These are phyloP conservation scores for Drosophila kanekoi DNA, from an alignment of 2,888 invertebrate genomes.

Conservation along the genomic window DNA sequence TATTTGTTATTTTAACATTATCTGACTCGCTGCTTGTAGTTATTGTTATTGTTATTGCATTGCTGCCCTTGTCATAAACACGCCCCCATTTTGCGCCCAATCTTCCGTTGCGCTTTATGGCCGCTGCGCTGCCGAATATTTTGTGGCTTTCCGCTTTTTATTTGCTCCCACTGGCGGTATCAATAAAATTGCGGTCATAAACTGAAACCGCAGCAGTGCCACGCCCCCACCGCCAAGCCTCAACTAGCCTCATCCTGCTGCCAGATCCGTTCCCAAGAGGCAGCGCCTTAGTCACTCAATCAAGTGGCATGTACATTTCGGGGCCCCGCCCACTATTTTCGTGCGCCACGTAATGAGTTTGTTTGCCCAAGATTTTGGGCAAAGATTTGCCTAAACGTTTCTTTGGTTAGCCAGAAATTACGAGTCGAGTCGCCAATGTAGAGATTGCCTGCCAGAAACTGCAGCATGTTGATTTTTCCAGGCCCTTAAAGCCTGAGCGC, in stretches of 20 bases:
- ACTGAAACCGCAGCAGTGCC: conserved; percentile 50
- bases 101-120: conserved; percentile 44
- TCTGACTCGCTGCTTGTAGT: conserved; percentile 50
- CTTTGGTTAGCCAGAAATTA: conserved; percentile 24
- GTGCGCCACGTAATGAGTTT: conserved; percentile 62
- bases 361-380: conserved; percentile 64
- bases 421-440: not conserved
- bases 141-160: conserved; percentile 32
- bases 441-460: not conserved
- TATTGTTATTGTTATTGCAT: conserved; percentile 56
- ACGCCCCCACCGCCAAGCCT: conserved; percentile 24
- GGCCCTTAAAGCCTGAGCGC: not conserved
- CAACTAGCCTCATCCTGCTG: not conserved
- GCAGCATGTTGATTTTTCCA: conserved; percentile 12
- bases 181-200: conserved; percentile 79
- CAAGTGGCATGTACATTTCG: conserved; percentile 53
- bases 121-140: not conserved
- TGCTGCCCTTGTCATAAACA: conserved; percentile 50
- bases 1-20: conserved; percentile 58
- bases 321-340: conserved; percentile 8
- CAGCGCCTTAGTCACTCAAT: conserved; percentile 68
- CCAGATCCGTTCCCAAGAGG: conserved; percentile 22
- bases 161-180: conserved; percentile 74
- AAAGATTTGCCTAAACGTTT: conserved; percentile 71
- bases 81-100: conserved; percentile 40